phyloP scores from a whole-genome alignment of 2,797 vertebrate species.

The Poecilia wingei region DNA sequence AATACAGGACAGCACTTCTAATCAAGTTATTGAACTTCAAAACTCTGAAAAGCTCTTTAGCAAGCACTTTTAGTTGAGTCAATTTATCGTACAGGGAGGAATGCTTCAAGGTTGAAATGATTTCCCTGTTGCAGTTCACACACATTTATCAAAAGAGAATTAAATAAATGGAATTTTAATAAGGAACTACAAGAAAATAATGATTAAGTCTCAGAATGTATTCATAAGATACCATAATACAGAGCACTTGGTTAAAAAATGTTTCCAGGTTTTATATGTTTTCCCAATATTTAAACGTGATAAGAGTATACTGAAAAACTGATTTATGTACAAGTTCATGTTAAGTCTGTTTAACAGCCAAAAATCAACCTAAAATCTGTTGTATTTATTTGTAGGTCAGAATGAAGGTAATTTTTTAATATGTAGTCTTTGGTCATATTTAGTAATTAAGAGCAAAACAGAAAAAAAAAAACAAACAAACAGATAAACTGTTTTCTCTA shows the following conservation, averaged over 20 bases:
- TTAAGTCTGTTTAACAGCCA: not conserved
- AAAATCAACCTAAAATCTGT: not conserved
- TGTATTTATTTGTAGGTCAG: not conserved
- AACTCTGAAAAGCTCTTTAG: conserved; percentile 5
- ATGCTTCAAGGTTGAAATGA: conserved; percentile 27
- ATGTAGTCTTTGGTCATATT: not conserved
- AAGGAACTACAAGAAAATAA: conserved; percentile 7
- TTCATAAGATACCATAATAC: not conserved
- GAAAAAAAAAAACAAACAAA: not conserved
- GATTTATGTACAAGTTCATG: not conserved
- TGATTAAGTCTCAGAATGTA: not conserved
- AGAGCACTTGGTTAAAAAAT: conserved; percentile 3
- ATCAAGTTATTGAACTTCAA: conserved; percentile 8
- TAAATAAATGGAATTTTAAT: conserved; percentile 16
- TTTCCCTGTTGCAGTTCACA: conserved; percentile 5
- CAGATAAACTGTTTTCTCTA: not conserved
- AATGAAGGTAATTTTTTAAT: not conserved
- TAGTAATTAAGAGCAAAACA: not conserved
- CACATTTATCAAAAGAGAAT: not conserved
- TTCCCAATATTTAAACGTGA: not conserved
- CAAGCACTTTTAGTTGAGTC: not conserved
- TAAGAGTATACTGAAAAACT: not conserved
- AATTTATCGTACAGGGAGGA: not conserved
- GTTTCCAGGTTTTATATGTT: not conserved
- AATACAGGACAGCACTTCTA: not conserved